Evolutionary conservation across 2,888 invertebrate genomes (phyloP), one percentile per base, ranked within the genome.

Genomic region (Lycia hirtaria): DNA sequence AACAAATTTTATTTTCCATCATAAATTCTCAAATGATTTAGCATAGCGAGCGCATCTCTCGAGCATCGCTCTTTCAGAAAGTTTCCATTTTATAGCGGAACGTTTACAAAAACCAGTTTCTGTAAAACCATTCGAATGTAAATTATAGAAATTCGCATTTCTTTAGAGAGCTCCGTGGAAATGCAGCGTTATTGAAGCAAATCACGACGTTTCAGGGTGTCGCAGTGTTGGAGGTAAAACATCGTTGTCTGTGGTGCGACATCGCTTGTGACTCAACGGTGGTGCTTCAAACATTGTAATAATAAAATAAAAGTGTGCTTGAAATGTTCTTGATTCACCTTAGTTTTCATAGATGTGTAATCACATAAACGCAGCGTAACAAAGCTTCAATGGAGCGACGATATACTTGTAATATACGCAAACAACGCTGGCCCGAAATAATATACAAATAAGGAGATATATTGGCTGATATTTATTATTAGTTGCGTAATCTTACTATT

Each of bases 161-260:
- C 56, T 56, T 49, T 56, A 38, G 33, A 55, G 44, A 38, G 15
- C 43, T 32, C 19, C 15, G 22, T 2, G 22, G 32, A 43, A 47
- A 41, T 48, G 35, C 35, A 28, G 7, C 44, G 26, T 37, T 55
- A 55, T 55, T 50, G 53, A 61, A 59, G 65, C 49, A 56, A 61
- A 65, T 60, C 51, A 57, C 17, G 35, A 37, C 26, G 48, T 45
- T 58, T 59, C 58, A 59, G 56, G 51, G 53, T 12, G 19, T 7
- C n/a, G 28, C 12, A 1, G 10, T 7, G 28, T 17, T 33, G 14
- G 4, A 3, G 3, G 33, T 9, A 5, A 30, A 30, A 12, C 5
- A 2, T 2, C 15, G 10, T n/a, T 9, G 15, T 4, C 19, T 12
- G 22, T 12, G 9, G 22, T 12, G 14, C 7, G 38, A 17, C n/a